Evolutionary conservation across 2,113 vertebrate genomes (phyloP).

Genomic region (Varanus salvator): DNA sequence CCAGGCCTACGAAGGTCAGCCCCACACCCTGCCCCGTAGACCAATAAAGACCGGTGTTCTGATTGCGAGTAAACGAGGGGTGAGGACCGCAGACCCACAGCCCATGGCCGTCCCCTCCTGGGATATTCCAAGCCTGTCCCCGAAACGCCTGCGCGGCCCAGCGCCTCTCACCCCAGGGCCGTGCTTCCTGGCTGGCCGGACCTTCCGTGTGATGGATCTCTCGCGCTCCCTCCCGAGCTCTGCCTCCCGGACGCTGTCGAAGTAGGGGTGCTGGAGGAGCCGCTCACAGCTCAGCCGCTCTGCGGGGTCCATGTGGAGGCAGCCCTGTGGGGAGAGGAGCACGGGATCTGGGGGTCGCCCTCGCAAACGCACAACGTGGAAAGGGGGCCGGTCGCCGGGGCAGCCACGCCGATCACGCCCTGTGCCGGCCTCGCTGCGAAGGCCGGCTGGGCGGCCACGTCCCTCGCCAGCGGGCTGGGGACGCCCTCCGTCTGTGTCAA

Average conservation of each 20-base stretch:
- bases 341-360: background rate
- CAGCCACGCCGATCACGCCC: too few species aligned
- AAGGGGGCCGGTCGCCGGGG: background rate
- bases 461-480: too few species aligned
- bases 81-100: background rate
- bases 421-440: background rate
- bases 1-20: too few species aligned
- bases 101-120: background rate
- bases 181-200: slow-evolving; percentile 80
- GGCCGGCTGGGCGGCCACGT: background rate
- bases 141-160: rapidly evolving
- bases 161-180: slow-evolving; percentile 78
- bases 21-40: too few species aligned
- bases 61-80: background rate
- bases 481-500: too few species aligned
- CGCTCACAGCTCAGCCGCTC: slow-evolving; percentile 89
- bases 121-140: too few species aligned
- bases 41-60: background rate
- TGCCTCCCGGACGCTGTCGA: slow-evolving; percentile 83
- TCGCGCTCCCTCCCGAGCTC: slow-evolving; percentile 76
- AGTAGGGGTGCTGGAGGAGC: slow-evolving; percentile 90
- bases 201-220: slow-evolving; percentile 71
- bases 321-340: slow-evolving; percentile 76
- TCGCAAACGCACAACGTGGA: too few species aligned
- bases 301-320: slow-evolving; percentile 89